Evolutionary conservation across 1,140 invertebrate genomes (phyloP).

Genomic region (Drosophila azteca): DNA sequence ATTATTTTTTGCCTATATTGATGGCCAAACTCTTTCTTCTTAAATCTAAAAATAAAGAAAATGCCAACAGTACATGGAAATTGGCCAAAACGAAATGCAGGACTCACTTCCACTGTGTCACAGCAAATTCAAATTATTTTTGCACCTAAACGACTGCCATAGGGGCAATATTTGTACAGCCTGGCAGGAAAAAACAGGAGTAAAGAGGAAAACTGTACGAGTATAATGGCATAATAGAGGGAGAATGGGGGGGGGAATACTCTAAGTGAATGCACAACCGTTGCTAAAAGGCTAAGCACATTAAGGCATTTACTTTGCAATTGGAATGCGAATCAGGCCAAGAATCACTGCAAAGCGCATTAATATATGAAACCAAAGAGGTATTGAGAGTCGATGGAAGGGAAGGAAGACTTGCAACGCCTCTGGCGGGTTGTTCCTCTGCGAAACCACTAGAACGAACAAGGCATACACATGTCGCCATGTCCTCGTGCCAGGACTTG

Average conservation of each 20-base stretch:
- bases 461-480: constrained; percentile 25
- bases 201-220: constrained; percentile 1
- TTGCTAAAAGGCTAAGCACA: constrained; percentile 79
- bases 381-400: constrained; percentile 36
- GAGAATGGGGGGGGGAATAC: neutral
- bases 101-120: constrained; percentile 30
- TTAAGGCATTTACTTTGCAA: constrained; percentile 77
- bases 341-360: constrained; percentile 42
- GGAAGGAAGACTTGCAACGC: constrained; percentile 13
- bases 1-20: too few species aligned
- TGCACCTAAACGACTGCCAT: constrained; percentile 50
- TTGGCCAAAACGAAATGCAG: neutral
- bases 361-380: constrained; percentile 44
- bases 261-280: constrained; percentile 61
- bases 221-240: neutral
- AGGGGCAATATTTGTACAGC: constrained; percentile 65
- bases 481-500: constrained; percentile 51
- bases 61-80: too few species aligned
- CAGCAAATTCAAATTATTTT: constrained; percentile 69
- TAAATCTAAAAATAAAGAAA: too few species aligned
- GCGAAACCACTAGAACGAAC: constrained; percentile 45
- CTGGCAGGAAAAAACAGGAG: constrained; percentile 9
- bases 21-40: too few species aligned
- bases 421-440: constrained; percentile 27
- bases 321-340: constrained; percentile 58